Base-by-base conservation (phyloP, 2,888 invertebrate species). In the Heteromurus nitidus region DNA sequence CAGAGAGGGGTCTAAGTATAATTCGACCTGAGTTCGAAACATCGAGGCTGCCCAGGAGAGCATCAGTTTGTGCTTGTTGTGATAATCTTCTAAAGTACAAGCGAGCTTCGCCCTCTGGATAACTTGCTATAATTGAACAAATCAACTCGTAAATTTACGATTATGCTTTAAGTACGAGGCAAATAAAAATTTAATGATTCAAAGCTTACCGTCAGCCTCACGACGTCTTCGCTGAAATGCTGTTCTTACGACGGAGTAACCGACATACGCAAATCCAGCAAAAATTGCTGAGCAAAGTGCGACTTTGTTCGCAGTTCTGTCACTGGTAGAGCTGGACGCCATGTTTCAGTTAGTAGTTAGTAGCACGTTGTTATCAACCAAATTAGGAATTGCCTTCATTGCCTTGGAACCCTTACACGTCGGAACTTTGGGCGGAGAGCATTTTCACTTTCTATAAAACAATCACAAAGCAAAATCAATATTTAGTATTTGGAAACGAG, bases 251-350 rank as follows among this genome's bases (percentile, higher is more conserved):
- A 90, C 89, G 9, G 89, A 89, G 84, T 90, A 90, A 1, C 90
- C 90, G 24, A 90, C 90, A 86, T 90, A 90, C 1, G 90, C 90
- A 86, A 90, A 90, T 18, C 91, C 91, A 42, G 90, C 90, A 87
- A 90, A 90, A 68, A 90, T 89, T 44, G 90, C 90, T 7, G 90
- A 90, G 82, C 90, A 90, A 55, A 90, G 87, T 2, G 90, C 91
- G 9, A 90, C 90, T 88, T 90, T 90, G 86, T 90, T 90, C 42
- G 90, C 89, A 20, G 90, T 89, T 86, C 89, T 89, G 85, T 90
- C 90, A 64, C 80, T 77, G 9, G 83, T 73, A 28, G 86, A 83
- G 68, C 87, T 80, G 20, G 87, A 85, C 31, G 86, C 85, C 86
- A 86, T 86, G n/a, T 60, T 82, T 30, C 7, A 50, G 13, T 36